phyloP scores from a whole-genome alignment of 1,140 invertebrate species.

The Calosoma granatense region DNA sequence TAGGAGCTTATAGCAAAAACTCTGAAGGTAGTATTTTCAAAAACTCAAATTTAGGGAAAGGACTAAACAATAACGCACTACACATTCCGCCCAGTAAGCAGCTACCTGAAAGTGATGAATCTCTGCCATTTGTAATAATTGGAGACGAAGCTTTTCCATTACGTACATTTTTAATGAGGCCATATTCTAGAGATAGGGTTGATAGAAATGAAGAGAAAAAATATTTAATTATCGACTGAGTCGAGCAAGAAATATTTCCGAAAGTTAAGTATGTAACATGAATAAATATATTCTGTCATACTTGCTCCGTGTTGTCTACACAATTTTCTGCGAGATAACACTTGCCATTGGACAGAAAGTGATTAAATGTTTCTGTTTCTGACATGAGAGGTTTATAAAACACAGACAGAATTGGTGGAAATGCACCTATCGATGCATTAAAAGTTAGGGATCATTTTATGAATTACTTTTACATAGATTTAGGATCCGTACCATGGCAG shows the following conservation, averaged over 20 bases:
- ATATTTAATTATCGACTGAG: too few species aligned
- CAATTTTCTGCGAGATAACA: too few species aligned
- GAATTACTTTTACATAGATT: not conserved
- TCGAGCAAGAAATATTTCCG: too few species aligned
- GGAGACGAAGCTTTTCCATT: slow-evolving; percentile 18
- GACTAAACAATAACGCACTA: slow-evolving; percentile 7
- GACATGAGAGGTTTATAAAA: not conserved
- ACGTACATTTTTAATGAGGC: slow-evolving; percentile 16
- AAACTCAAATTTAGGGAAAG: slow-evolving; percentile 12
- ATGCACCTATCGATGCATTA: not conserved
- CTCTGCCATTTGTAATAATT: slow-evolving; percentile 13
- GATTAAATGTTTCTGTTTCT: not conserved
- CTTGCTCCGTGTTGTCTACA: too few species aligned
- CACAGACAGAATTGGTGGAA: not conserved
- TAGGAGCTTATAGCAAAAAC: slow-evolving; percentile 34
- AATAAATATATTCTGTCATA: too few species aligned
- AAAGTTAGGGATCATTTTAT: not conserved
- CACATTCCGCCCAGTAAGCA: slow-evolving; percentile 9
- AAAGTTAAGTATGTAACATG: too few species aligned
- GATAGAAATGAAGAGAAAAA: slow-evolving; percentile 16
- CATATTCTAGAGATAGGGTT: too few species aligned
- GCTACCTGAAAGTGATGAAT: slow-evolving; percentile 10
- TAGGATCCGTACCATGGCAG: not conserved
- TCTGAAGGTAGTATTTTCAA: slow-evolving; percentile 27
- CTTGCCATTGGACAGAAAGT: not conserved